Percentiles rank a stretch among this genome's conserved stretches.
phyloP scores from a whole-genome alignment of 2,888 invertebrate genomes.

The Tinea semifulvella region DNA sequence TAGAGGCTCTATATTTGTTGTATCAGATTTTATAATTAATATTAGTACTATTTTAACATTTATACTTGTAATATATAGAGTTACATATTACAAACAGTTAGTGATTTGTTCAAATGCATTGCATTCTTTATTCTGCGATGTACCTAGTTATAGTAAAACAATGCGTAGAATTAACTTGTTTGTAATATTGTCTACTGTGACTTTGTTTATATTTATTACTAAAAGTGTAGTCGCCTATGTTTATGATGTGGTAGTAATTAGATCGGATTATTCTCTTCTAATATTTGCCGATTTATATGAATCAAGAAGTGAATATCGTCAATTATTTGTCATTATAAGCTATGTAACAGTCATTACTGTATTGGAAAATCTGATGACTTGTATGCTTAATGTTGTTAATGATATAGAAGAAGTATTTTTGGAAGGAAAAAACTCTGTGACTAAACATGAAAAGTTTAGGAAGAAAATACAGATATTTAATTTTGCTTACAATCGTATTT shows the following conservation, averaged over 20 bases:
- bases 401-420: not conserved
- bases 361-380: not conserved
- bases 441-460: not conserved
- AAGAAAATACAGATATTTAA: not conserved
- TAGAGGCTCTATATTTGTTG: not conserved
- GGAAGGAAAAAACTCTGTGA: not conserved
- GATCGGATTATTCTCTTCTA: not conserved
- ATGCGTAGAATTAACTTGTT: not conserved
- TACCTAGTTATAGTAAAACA: not conserved
- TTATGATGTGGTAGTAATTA: not conserved
- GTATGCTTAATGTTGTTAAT: not conserved
- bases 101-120: not conserved
- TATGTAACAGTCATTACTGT: not conserved
- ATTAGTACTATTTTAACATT: not conserved
- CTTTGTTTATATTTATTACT: not conserved
- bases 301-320: not conserved
- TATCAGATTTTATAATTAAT: not conserved
- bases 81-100: not conserved
- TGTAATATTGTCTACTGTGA: not conserved
- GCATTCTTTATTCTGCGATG: not conserved
- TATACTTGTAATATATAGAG: not conserved
- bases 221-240: not conserved
- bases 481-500: not conserved
- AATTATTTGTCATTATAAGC: not conserved
- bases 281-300: not conserved